Percentiles rank a stretch among this genome's conserved stretches.
Conservation (phyloP, 2,113 vertebrate genomes). For the Pithys albifrons region DNA sequence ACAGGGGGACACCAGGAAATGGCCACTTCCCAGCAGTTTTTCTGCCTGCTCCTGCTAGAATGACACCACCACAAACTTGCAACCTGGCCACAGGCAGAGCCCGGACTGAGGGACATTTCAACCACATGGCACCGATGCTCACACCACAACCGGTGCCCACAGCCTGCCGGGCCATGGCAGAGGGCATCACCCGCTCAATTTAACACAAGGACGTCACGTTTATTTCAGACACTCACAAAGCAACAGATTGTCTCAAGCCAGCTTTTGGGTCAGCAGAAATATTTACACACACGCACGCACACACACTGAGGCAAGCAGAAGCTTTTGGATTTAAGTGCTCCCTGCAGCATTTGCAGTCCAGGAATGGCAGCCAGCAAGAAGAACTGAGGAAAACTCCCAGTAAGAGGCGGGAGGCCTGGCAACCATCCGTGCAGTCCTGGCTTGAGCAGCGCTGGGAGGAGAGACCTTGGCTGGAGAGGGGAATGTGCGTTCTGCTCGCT, state of each 20-base stretch:
- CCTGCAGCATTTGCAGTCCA: neutral
- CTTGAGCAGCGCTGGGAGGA: neutral
- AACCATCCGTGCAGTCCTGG: neutral
- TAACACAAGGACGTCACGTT: neutral
- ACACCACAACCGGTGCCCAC: fast-evolving
- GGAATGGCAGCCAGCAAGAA: neutral
- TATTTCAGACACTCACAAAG: neutral
- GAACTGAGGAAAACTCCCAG: neutral
- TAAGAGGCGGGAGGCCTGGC: neutral
- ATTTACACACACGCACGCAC: neutral
- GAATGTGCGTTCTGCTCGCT: neutral
- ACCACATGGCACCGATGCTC: neutral
- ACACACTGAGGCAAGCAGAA: neutral
- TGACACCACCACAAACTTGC: neutral
- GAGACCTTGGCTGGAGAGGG: neutral
- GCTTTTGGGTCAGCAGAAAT: neutral
- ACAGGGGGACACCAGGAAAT: neutral
- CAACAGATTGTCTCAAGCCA: neutral
- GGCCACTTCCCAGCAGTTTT: neutral
- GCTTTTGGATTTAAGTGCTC: neutral
- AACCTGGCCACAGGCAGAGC: neutral
- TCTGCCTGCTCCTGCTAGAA: neutral
- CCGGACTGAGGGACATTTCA: fast-evolving
- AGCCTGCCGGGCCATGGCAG: fast-evolving
- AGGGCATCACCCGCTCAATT: neutral